Evolutionary conservation across 1,140 invertebrate species (phyloP).

Genomic region (Caerostris extrusa): DNA sequence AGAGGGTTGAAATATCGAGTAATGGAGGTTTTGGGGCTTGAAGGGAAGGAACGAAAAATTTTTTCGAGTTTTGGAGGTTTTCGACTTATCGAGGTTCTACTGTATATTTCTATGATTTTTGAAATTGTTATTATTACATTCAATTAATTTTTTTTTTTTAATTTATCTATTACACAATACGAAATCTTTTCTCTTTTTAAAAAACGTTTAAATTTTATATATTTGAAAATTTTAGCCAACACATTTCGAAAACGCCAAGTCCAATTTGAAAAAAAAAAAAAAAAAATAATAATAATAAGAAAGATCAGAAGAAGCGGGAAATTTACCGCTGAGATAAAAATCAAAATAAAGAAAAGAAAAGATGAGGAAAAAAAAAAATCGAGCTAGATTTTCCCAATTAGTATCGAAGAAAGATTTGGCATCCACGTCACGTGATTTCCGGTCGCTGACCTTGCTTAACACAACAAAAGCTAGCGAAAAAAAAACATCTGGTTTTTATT

Average conservation of each 20-base stretch:
- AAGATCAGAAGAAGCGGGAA: background rate
- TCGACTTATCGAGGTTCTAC: too few species aligned
- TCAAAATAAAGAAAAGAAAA: background rate
- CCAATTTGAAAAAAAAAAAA: background rate
- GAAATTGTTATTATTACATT: too few species aligned
- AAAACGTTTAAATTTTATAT: too few species aligned
- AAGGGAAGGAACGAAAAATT: too few species aligned
- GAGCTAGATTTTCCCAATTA: constrained; percentile 44
- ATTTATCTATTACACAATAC: too few species aligned
- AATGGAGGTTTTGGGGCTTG: too few species aligned
- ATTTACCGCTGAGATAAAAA: background rate
- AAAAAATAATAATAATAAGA: background rate
- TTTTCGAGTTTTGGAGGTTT: too few species aligned
- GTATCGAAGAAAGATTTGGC: constrained; percentile 54
- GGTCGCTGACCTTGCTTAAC: constrained; percentile 64
- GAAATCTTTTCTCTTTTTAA: too few species aligned
- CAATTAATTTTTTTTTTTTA: too few species aligned
- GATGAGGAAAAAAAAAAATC: background rate
- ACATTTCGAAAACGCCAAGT: background rate
- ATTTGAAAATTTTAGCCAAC: too few species aligned
- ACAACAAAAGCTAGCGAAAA: constrained; percentile 39
- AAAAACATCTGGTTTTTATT: background rate
- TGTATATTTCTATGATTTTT: too few species aligned
- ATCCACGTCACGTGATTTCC: constrained; percentile 65
- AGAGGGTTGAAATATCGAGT: too few species aligned